A percentile compares a stretch with the other conserved stretches of the same genome.
Evolutionary conservation across 2,797 vertebrate species (phyloP).

Genomic region (Darevskia mixta): DNA sequence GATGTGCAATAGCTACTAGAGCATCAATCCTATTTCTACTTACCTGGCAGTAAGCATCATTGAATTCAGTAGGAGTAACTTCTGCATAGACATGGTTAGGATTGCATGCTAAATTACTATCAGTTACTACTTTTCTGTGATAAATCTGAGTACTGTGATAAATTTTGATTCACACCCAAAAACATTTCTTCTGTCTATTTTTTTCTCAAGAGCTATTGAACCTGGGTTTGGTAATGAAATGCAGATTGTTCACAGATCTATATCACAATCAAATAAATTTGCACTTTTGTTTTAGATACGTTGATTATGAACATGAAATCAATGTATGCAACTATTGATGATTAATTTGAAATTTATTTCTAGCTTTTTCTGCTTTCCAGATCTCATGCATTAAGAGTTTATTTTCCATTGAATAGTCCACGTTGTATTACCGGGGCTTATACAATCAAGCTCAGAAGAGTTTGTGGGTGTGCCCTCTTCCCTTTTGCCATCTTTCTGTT

Average conservation of each 20-base stretch:
- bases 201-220: constrained; percentile 6
- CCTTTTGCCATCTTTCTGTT: constrained; percentile 8
- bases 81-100: too few species aligned
- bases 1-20: background rate
- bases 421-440: background rate
- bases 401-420: constrained; percentile 27
- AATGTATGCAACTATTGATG: background rate
- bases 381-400: background rate
- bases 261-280: background rate
- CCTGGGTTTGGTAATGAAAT: background rate
- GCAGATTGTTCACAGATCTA: background rate
- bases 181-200: background rate
- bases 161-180: background rate
- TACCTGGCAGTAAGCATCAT: too few species aligned
- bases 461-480: rapidly evolving
- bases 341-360: background rate
- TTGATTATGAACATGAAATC: background rate
- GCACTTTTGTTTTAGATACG: background rate
- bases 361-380: background rate
- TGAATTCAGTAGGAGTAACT: too few species aligned
- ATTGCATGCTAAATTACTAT: too few species aligned
- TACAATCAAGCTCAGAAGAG: background rate
- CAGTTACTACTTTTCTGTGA: background rate
- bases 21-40: too few species aligned
- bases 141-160: background rate